These are phyloP conservation scores for Megaleporinus macrocephalus DNA, from an alignment of 2,113 vertebrate species.

Conservation along the genomic window DNA sequence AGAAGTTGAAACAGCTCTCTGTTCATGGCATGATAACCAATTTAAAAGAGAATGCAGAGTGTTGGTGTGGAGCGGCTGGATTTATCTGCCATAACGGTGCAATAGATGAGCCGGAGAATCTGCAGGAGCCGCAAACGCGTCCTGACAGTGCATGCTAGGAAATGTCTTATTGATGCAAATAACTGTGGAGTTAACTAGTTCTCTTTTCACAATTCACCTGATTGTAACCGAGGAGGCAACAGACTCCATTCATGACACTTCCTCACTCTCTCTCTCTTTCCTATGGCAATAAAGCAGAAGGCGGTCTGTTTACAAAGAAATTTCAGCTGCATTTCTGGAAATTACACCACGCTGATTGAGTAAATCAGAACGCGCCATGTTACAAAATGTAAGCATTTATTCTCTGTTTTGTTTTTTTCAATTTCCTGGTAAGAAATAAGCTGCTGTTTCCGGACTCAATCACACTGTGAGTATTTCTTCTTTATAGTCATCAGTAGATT, in stretches of 20 bases:
- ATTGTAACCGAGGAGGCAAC: not conserved
- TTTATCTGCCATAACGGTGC: conserved; percentile 3
- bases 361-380: no score
- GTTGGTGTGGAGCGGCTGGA: not conserved
- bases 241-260: not conserved
- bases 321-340: not conserved
- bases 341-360: not conserved
- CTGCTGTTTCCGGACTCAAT: not conserved
- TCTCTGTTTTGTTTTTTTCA: no score
- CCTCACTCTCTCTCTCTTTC: not conserved
- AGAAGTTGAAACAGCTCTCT: not conserved
- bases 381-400: not conserved
- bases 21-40: not conserved
- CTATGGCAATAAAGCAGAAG: not conserved
- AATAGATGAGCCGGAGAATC: not conserved
- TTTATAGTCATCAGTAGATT: no score
- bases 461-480: not conserved
- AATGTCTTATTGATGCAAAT: not conserved
- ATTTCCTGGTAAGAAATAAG: no score
- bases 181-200: not conserved
- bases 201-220: not conserved
- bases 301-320: not conserved
- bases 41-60: not conserved
- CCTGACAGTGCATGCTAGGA: conserved; percentile 1
- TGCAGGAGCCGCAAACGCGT: not conserved